Percentiles rank a stretch among this genome's conserved stretches.
Conservation (phyloP, 2,113 vertebrate species). For the Perca schrenkii region DNA sequence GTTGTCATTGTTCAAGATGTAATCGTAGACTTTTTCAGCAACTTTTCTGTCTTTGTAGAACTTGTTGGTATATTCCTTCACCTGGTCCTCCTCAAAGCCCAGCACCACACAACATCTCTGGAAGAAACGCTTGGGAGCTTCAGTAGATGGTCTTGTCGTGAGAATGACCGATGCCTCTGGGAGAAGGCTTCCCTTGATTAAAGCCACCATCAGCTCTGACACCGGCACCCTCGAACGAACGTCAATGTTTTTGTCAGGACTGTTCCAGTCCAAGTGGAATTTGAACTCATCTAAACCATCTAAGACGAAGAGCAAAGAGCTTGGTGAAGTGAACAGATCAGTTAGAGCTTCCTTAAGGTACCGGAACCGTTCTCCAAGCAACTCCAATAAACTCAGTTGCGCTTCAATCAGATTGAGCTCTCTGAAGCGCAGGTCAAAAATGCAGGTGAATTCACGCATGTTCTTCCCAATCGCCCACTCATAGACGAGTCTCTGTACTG, state of each 20-base stretch:
- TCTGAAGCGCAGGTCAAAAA: constrained; percentile 77
- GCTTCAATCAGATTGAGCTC: constrained; percentile 72
- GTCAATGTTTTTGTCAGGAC: constrained; percentile 48
- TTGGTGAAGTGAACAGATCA: constrained; percentile 54
- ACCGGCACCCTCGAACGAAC: constrained; percentile 48
- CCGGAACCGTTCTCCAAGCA: constrained; percentile 65
- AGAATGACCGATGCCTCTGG: constrained; percentile 75
- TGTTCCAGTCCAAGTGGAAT: constrained; percentile 59
- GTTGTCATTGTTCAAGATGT: constrained; percentile 73
- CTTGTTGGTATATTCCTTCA: constrained; percentile 75
- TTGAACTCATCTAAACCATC: constrained; percentile 82
- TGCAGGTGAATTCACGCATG: constrained; percentile 75
- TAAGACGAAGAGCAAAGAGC: constrained; percentile 73
- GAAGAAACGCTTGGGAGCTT: constrained; percentile 71
- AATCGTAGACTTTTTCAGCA: constrained; percentile 69
- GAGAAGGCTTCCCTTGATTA: constrained; percentile 76
- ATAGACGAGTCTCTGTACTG: constrained; percentile 81
- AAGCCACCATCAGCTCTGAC: constrained; percentile 72
- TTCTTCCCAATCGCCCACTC: constrained; percentile 84
- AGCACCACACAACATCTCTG: constrained; percentile 78
- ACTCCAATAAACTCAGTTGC: constrained; percentile 67
- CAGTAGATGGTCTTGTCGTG: constrained; percentile 72
- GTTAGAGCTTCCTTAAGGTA: constrained; percentile 65
- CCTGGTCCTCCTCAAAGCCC: constrained; percentile 79
- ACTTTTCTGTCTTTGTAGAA: constrained; percentile 73